Evolutionary conservation across 2,888 invertebrate genomes (phyloP).

Genomic region (Meteorus colon): DNA sequence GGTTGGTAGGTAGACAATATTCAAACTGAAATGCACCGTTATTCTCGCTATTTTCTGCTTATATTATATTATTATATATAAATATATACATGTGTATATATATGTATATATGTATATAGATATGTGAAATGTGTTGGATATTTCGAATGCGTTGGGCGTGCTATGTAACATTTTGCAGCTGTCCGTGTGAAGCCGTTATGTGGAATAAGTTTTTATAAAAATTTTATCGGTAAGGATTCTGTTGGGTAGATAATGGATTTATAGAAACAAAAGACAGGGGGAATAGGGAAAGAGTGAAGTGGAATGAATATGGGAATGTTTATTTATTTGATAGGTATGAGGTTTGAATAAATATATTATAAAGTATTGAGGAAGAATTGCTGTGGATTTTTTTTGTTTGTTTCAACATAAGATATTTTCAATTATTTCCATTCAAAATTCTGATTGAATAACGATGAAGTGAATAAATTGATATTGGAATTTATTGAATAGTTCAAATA

Average conservation of each 20-base stretch:
- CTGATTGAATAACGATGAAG: no score
- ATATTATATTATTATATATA: conserved; percentile 9
- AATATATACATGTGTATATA: neutral
- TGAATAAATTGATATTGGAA: no score
- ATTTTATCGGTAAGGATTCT: conserved; percentile 26
- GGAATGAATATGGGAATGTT: neutral
- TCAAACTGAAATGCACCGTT: conserved; percentile 30
- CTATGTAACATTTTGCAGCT: conserved; percentile 27
- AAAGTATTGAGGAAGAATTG: no score
- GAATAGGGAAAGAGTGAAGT: neutral
- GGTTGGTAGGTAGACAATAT: conserved; percentile 32
- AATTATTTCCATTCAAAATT: no score
- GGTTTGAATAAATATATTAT: no score
- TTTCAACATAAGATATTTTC: no score
- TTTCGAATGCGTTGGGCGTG: conserved; percentile 28
- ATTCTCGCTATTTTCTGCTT: conserved; percentile 35
- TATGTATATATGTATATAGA: neutral
- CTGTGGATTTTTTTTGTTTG: no score
- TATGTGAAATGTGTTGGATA: conserved; percentile 17
- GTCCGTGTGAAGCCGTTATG: conserved; percentile 29
- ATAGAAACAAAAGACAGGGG: neutral
- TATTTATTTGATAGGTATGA: conserved; percentile 18
- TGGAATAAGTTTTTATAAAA: conserved; percentile 25
- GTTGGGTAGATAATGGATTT: conserved; percentile 15
- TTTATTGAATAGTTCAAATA: no score